A percentile compares a stretch with the other conserved stretches of the same genome.
Evolutionary conservation across 2,888 invertebrate genomes (phyloP).

Genomic region (Panzeria rudis): DNA sequence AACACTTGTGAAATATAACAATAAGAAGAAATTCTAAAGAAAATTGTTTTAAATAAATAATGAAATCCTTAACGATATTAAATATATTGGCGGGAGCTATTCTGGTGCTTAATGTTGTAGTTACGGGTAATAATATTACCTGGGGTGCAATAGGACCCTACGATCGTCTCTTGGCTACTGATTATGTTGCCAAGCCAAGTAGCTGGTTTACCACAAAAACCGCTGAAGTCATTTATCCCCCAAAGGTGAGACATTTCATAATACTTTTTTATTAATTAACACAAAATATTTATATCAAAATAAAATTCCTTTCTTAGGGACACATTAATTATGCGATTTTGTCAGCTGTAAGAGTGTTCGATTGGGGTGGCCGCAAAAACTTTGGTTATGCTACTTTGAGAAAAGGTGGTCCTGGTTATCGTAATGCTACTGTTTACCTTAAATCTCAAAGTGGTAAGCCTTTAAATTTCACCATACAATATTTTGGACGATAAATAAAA

Average conservation of each 20-base stretch:
- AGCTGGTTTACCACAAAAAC: constrained; percentile 64
- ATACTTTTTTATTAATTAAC: background rate
- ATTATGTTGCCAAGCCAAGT: constrained; percentile 61
- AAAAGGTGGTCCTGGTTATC: constrained; percentile 84
- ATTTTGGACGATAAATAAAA: constrained; percentile 78
- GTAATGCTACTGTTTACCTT: constrained; percentile 83
- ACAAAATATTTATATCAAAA: background rate
- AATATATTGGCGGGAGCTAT: constrained; percentile 57
- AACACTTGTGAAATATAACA: constrained; percentile 33
- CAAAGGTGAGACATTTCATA: constrained; percentile 64
- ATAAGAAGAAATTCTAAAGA: background rate
- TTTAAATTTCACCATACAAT: constrained; percentile 82
- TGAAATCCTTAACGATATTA: constrained; percentile 39
- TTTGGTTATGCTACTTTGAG: constrained; percentile 82
- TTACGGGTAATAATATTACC: constrained; percentile 71
- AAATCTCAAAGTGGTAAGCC: constrained; percentile 83
- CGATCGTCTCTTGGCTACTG: constrained; percentile 71
- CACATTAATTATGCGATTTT: constrained; percentile 38
- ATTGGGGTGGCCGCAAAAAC: constrained; percentile 74
- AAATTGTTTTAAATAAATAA: constrained; percentile 9
- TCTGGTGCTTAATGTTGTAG: constrained; percentile 58
- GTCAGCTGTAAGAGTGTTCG: constrained; percentile 71
- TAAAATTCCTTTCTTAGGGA: constrained; percentile 51
- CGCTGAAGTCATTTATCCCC: constrained; percentile 72
- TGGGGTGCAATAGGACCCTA: constrained; percentile 73